Base-by-base conservation (phyloP, 2,888 invertebrate species). In the Drosophila leonis region DNA sequence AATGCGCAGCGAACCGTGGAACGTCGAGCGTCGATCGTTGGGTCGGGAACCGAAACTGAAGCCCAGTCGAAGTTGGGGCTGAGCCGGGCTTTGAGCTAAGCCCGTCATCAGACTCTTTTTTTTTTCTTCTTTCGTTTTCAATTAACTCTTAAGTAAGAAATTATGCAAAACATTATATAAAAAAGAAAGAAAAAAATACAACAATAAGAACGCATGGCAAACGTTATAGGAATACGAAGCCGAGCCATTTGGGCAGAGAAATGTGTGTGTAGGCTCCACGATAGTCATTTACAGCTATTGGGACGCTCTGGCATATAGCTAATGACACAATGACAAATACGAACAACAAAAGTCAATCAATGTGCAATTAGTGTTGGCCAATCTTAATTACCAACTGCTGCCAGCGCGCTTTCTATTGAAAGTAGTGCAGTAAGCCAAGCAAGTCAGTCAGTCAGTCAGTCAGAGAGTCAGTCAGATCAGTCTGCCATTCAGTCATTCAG, bases 91-190 rank as follows among this genome's bases (percentile, higher is more conserved):
- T 81, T 63, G 59, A 72, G 74, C 66, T 73, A 77, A 78, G 61
- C 78, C 66, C 67, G 72, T 78, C 66, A 57, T 60, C 72, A 56
- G 59, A 59, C 24, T 35, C 13, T 33, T 37, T 15, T 33, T 37
- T 15, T 49, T 35, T n/a, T 31, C 20, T 44, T 54, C 12, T 35
- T 51, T 48, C 52, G 29, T 68, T 65, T 90, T 90, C 90, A 89
- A 87, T 91, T 90, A 90, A 83, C 82, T 88, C 88, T 88, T 90
- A 90, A 91, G 90, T 90, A 88, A 88, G 90, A 91, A 90, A 90
- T 90, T 90, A 90, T 90, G 90, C 91, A 90, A 91, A 90, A 81
- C 81, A 79, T 80, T 83, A 75, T 71, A 76, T 48, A 42, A 52
- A 57, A 49, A 4, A n/a, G 7, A 8, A 29, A 15, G n/a, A 8